Conservation (phyloP, 2,113 vertebrate species). For the Hystrix brachyura region DNA sequence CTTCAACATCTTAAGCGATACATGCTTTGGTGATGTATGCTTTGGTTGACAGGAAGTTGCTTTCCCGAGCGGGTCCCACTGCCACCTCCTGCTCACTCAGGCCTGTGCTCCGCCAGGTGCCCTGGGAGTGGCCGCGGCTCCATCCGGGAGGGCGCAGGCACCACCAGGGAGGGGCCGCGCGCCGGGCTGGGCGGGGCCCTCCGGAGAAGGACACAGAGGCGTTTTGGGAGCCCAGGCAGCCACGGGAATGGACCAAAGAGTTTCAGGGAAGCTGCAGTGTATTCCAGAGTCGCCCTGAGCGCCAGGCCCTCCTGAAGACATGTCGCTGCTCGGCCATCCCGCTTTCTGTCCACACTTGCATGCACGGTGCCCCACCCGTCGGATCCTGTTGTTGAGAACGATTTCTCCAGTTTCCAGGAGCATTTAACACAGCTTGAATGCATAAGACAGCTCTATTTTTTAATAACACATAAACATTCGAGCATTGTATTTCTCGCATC, state of each 20-base stretch:
- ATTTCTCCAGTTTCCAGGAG: conserved; percentile 82
- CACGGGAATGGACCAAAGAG: conserved; percentile 95
- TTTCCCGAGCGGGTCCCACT: conserved; percentile 80
- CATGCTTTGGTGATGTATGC: conserved; percentile 86
- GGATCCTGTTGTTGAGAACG: conserved; percentile 83
- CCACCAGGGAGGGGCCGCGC: conserved; percentile 77
- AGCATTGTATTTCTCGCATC: conserved; percentile 91
- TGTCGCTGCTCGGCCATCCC: conserved; percentile 83
- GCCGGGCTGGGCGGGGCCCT: conserved; percentile 75
- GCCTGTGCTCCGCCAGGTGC: conserved; percentile 64
- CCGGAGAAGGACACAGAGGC: conserved; percentile 75
- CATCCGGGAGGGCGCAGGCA: conserved; percentile 74
- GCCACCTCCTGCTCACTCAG: conserved; percentile 75
- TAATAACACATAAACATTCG: conserved; percentile 90
- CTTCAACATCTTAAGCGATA: conserved; percentile 81
- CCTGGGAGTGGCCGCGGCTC: conserved; percentile 84
- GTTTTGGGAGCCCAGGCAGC: conserved; percentile 82
- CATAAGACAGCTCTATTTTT: conserved; percentile 84
- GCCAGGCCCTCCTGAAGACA: conserved; percentile 82
- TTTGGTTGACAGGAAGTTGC: conserved; percentile 85
- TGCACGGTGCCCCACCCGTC: conserved; percentile 86
- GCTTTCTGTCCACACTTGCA: conserved; percentile 84
- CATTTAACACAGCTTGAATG: conserved; percentile 82
- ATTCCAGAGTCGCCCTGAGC: conserved; percentile 88
- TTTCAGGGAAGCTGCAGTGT: conserved; percentile 89